Evolutionary conservation across 1,140 invertebrate genomes (phyloP), one percentile per base, ranked within the genome.

Genomic region (Lordiphosa collinella): DNA sequence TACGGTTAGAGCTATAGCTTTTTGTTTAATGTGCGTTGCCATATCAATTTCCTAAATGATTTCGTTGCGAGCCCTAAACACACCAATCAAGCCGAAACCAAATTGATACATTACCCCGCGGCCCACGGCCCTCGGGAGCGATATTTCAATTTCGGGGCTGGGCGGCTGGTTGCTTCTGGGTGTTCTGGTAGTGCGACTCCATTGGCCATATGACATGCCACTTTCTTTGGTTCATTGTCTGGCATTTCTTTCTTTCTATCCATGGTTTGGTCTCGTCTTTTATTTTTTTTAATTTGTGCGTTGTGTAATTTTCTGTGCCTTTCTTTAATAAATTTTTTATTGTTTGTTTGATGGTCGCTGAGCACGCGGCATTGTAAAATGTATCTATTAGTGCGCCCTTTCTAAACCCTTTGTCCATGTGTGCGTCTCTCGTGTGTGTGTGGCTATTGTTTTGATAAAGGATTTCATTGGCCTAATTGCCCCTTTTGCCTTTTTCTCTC

Each of bases 321-420:
- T 80, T 82, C 76, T 84, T 78, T 82, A 82, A 84, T 82, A 84
- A 76, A 84, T 82, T 78, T 84, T 84, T 84, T 82, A 82, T 82
- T 82, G 76, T 82, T 84, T 82, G 78, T 76, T 84, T 80, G 76
- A 82, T 82, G 72, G 78, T 35, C 72, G 54, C 58, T 38, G 58
- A 78, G 72, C 78, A 84, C 78, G 76, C 78, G 79, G 65, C 47
- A 69, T 78, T 80, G 69, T 80, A 74, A 80, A 79, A 80, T 74
- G 75, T 78, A 78, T 78, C 70, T 73, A 73, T 73, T 73, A 73
- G 70, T 76, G 70, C 5, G 75, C 58, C 57, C 61, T 64, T 59
- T 82, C 67, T 29, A 37, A 34, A 48, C 48, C 54, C 51, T 58
- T 51, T 51, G 36, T 35, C 25, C 29, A 34, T 70, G 13, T 47